Base-by-base conservation (phyloP, 35 echinoderm and acorn worm genomes). In the Apostichopus japonicus region DNA sequence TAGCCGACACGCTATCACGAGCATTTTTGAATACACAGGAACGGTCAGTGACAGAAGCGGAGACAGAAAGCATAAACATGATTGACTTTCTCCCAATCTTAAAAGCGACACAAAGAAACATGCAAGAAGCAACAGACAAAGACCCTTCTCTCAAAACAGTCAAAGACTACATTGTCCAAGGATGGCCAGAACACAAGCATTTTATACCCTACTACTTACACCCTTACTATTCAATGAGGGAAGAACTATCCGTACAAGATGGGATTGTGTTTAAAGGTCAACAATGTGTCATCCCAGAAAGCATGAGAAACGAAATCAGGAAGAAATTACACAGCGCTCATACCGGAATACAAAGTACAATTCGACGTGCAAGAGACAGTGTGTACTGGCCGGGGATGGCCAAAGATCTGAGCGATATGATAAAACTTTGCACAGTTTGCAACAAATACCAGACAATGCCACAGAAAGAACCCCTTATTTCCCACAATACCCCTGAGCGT, bases 371-470 rank as follows among this genome's bases (percentile, higher is more conserved):
- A 11, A 70, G 92, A 55, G 90, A 92, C 10, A 73, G 51, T 56
- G 81, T 94, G 8, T 97, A 91, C 79, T 98, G 96, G 94, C 92
- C 90, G 5, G 21, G 80, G 14, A 95, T 98, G 90, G 87, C 61
- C 70, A 90, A 71, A 53, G 90, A 98, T 17, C 51, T 98, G 19
- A 80, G 24, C 65, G 92, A 98, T 51, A 5, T 90, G 67, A 51
- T 24, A 3, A 23, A 92, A 92, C 75, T 59, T 53, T 11, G 80
- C 16, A 70, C 87, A 76, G 52, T 17, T 17, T 15, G 55, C 65
- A 82, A 24, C 27, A 33, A 33, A 33, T 33, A 33, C 27, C 27
- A 33, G 27, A 33, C 27, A 33, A 33, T 33, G 27, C 93, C 91
- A 61, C 94, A 86, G 10, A 93, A 93, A 77, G 92, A 96, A 78